phyloP scores from a whole-genome alignment of 1,140 invertebrate genomes.

The Reticulitermes speratus region DNA sequence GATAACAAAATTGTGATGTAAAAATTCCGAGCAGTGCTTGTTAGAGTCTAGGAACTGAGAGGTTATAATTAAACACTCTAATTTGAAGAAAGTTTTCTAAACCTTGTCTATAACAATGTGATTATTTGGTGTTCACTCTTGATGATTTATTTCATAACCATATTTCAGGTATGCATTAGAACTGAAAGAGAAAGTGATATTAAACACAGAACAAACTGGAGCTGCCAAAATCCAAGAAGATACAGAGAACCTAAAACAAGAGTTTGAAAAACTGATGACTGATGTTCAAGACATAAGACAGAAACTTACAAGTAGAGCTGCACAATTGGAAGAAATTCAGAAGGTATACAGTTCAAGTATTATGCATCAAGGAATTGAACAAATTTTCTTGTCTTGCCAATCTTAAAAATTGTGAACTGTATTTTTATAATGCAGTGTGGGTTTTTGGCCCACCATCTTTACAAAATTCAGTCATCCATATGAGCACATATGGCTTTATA shows the following conservation, averaged over 20 bases:
- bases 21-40: too few relatives aligned
- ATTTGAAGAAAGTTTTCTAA: too few relatives aligned
- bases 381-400: too few relatives aligned
- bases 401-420: too few relatives aligned
- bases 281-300: constrained; percentile 78
- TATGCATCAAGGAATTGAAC: not conserved
- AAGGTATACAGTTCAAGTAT: constrained; percentile 51
- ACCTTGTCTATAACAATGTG: too few relatives aligned
- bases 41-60: too few relatives aligned
- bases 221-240: constrained; percentile 86
- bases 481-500: not conserved
- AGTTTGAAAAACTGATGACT: constrained; percentile 80
- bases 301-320: constrained; percentile 66
- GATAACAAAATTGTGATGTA: too few relatives aligned
- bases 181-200: constrained; percentile 86
- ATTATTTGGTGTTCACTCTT: too few relatives aligned
- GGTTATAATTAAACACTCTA: too few relatives aligned
- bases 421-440: too few relatives aligned
- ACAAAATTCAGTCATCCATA: not conserved
- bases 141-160: too few relatives aligned
- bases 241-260: constrained; percentile 80
- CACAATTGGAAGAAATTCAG: constrained; percentile 79
- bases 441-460: not conserved
- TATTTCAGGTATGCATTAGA: constrained; percentile 74
- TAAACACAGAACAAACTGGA: constrained; percentile 86